Evolutionary conservation across 2,113 vertebrate genomes (phyloP).

Genomic region (Tenebrosternarchus preto): DNA sequence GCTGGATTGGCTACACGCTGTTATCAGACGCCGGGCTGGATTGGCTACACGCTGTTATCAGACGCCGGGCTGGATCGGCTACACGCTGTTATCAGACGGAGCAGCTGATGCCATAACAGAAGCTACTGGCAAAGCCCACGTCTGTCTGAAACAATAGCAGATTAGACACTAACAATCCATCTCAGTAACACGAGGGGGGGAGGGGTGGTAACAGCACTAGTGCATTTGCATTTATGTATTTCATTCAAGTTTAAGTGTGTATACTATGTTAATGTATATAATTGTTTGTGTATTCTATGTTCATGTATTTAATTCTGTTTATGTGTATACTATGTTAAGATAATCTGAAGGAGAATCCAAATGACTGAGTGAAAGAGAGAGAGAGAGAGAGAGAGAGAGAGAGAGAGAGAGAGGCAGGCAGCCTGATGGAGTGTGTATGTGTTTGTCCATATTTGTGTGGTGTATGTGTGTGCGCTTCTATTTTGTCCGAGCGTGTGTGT

Average conservation of each 20-base stretch:
- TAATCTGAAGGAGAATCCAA: background rate
- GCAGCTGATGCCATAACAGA: constrained; percentile 37
- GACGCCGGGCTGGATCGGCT: constrained; percentile 15
- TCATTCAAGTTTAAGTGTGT: no score
- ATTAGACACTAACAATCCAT: background rate
- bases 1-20: constrained; percentile 20
- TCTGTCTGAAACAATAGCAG: constrained; percentile 21
- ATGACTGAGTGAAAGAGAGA: background rate
- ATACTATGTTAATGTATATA: no score
- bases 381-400: no score
- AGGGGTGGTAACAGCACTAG: no score
- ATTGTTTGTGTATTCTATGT: background rate
- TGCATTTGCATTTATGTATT: no score
- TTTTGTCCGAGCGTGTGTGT: background rate
- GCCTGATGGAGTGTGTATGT: background rate
- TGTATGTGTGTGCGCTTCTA: constrained; percentile 10
- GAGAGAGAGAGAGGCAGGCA: no score
- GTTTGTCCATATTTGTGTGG: constrained; percentile 12
- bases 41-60: constrained; percentile 21
- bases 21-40: constrained; percentile 30
- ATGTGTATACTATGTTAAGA: background rate
- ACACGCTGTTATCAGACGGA: constrained; percentile 37
- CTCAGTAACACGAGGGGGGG: background rate
- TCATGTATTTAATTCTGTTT: background rate
- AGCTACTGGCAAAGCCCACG: background rate